phyloP scores from a whole-genome alignment of 2,797 vertebrate genomes.

The Alauda arvensis region DNA sequence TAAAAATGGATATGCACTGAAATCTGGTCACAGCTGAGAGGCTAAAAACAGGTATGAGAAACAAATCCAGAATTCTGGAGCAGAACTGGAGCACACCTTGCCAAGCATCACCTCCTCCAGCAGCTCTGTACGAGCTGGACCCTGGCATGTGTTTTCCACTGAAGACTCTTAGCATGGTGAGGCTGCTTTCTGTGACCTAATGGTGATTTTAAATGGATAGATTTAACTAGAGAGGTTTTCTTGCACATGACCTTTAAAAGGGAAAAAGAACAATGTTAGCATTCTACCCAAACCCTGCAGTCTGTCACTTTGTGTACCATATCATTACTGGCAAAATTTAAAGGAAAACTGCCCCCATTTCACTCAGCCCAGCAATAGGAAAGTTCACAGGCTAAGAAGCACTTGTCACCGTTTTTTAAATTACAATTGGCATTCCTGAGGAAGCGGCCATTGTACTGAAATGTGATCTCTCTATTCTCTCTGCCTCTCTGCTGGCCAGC shows the following conservation, averaged over 20 bases:
- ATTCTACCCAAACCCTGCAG: constrained; percentile 64
- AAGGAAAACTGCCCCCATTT: constrained; percentile 51
- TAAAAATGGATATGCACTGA: constrained; percentile 62
- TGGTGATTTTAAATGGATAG: constrained; percentile 59
- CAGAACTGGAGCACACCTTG: constrained; percentile 49
- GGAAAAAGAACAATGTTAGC: constrained; percentile 67
- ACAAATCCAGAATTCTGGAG: constrained; percentile 55
- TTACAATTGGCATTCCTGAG: constrained; percentile 54
- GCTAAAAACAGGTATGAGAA: constrained; percentile 62
- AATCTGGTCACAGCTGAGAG: constrained; percentile 45
- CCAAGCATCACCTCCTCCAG: constrained; percentile 42
- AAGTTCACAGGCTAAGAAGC: constrained; percentile 59
- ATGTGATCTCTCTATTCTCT: constrained; percentile 35
- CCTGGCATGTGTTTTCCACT: constrained; percentile 34
- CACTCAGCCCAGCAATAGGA: constrained; percentile 21
- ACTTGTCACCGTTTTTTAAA: constrained; percentile 52
- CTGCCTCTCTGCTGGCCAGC: neutral
- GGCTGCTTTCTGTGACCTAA: constrained; percentile 60
- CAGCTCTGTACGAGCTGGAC: constrained; percentile 34
- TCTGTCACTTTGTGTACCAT: constrained; percentile 61
- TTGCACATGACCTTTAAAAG: constrained; percentile 64
- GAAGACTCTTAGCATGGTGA: constrained; percentile 51
- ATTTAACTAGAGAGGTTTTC: constrained; percentile 61
- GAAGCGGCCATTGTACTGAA: constrained; percentile 31
- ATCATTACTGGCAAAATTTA: constrained; percentile 58